Evolutionary conservation across 2,888 invertebrate genomes (phyloP).

Genomic region (Dynastes grantii): DNA sequence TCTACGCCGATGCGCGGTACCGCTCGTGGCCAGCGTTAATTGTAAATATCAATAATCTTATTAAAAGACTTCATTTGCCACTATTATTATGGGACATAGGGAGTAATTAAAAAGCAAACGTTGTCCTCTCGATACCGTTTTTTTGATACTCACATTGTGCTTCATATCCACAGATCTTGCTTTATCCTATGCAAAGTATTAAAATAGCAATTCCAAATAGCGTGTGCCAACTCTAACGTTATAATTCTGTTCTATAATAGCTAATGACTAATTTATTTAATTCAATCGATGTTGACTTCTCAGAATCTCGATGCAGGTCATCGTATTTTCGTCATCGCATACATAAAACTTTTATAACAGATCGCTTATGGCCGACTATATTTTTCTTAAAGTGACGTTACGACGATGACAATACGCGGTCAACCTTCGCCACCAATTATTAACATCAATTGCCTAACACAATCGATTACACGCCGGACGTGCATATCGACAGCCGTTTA

Average conservation of each 20-base stretch:
- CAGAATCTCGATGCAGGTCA: neutral
- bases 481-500: constrained; percentile 37
- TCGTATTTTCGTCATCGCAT: neutral
- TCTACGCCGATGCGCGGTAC: no score
- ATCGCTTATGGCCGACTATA: constrained; percentile 7
- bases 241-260: no score
- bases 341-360: neutral
- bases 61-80: no score
- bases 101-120: no score
- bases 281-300: neutral
- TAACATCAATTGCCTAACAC: constrained; percentile 35
- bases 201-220: neutral
- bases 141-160: no score
- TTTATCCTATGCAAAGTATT: neutral
- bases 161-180: no score
- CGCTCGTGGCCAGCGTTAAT: no score
- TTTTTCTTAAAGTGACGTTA: constrained; percentile 16
- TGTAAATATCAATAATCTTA: no score
- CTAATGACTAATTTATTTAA: neutral
- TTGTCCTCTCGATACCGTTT: no score
- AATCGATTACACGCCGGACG: constrained; percentile 31
- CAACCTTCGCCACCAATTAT: constrained; percentile 28
- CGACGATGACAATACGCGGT: constrained; percentile 14
- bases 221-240: neutral
- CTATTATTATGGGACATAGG: no score